These are phyloP conservation scores for Corythoichthys haematopterus DNA, from an alignment of 2,113 vertebrate genomes.

Conservation along the genomic window DNA sequence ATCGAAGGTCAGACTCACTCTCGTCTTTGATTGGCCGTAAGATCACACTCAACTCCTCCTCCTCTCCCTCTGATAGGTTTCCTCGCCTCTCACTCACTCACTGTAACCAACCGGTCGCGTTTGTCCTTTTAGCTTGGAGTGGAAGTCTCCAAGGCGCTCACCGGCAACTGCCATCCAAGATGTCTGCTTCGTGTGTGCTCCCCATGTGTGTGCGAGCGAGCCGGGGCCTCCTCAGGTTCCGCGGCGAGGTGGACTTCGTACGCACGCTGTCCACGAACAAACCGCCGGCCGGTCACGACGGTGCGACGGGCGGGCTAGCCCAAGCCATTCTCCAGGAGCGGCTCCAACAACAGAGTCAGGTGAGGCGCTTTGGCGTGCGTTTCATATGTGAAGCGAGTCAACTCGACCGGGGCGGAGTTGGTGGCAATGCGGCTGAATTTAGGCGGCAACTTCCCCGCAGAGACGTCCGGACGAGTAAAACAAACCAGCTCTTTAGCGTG, in stretches of 20 bases:
- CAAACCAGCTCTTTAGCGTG: not conserved
- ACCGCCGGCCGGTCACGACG: conserved; percentile 9
- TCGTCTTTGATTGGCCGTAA: conserved; percentile 36
- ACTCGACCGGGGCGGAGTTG: not conserved
- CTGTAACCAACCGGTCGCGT: conserved; percentile 55
- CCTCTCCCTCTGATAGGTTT: not conserved
- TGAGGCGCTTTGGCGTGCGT: conserved; percentile 20
- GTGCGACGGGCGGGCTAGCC: conserved; percentile 59
- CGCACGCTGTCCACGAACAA: conserved; percentile 53
- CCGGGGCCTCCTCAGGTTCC: conserved; percentile 61
- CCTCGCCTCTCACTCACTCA: conserved; percentile 8
- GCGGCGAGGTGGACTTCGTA: conserved; percentile 26
- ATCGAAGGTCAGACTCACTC: conserved; percentile 53
- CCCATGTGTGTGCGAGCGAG: conserved; percentile 73
- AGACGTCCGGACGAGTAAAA: accelerated
- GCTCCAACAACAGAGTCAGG: conserved; percentile 66
- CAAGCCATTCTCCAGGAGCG: conserved; percentile 72
- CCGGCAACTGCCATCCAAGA: conserved; percentile 63
- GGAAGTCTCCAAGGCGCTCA: conserved; percentile 19
- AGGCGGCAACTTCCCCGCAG: too few species aligned
- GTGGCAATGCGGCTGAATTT: too few species aligned
- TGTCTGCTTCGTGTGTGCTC: conserved; percentile 68
- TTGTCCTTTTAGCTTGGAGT: conserved; percentile 61
- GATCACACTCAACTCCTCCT: accelerated
- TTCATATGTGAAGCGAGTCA: accelerated